Conservation (phyloP, 2,797 vertebrate species). For the Crypturellus tataupa region DNA sequence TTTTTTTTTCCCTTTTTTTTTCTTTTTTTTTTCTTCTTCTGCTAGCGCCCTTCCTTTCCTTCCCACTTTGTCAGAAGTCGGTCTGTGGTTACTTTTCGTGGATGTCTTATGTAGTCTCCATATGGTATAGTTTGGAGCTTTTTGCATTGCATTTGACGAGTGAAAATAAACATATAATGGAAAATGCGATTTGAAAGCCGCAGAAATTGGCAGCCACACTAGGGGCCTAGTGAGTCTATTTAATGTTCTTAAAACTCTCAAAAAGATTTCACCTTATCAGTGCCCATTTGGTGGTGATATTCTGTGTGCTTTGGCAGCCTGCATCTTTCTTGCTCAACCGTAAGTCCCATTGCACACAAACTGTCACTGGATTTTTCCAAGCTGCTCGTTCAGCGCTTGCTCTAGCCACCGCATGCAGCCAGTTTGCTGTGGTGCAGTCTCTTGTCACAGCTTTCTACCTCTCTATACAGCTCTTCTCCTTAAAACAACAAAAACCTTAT, state of each 20-base stretch:
- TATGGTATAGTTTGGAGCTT: background rate
- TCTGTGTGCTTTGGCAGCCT: background rate
- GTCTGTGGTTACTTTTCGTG: background rate
- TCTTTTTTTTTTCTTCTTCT: background rate
- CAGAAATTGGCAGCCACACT: background rate
- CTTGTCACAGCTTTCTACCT: background rate
- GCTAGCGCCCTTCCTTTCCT: background rate
- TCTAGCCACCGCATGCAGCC: accelerated
- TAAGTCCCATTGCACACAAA: background rate
- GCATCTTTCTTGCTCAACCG: background rate
- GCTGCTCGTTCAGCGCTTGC: background rate
- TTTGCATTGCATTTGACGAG: background rate
- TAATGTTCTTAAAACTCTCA: background rate
- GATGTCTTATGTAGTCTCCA: background rate
- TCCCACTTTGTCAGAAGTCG: background rate
- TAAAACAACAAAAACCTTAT: background rate
- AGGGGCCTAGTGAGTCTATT: background rate
- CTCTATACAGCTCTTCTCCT: background rate
- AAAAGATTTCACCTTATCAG: background rate
- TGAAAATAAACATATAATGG: background rate
- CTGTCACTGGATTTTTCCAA: background rate
- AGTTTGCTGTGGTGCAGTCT: background rate
- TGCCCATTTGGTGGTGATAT: background rate
- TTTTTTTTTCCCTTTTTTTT: no score
- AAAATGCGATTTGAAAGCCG: background rate